Conservation (phyloP, 2,888 invertebrate genomes). For the Fabriciana adippe region DNA sequence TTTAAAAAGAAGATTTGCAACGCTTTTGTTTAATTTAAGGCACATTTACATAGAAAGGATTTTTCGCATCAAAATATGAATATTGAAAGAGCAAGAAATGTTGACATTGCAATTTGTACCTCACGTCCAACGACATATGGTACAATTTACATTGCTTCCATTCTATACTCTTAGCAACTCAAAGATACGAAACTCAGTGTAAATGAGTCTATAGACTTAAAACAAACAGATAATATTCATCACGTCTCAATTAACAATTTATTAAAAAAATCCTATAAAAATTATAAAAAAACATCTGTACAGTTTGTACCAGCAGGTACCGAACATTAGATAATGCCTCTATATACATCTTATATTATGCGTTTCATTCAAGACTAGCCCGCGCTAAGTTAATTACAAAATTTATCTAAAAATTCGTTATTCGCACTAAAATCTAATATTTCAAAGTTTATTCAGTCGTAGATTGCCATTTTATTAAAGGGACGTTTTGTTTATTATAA, state of each 20-base stretch:
- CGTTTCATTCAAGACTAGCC: slow-evolving; percentile 76
- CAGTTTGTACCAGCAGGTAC: slow-evolving; percentile 59
- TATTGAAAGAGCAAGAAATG: too few species aligned
- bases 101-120: too few species aligned
- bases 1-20: too few species aligned
- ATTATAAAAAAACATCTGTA: slow-evolving; percentile 35
- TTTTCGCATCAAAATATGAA: too few species aligned
- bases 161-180: too few species aligned
- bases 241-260: not conserved
- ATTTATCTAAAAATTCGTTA: slow-evolving; percentile 73
- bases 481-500: not conserved
- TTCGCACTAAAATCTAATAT: slow-evolving; percentile 50
- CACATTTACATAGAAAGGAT: too few species aligned
- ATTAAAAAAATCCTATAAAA: slow-evolving; percentile 24
- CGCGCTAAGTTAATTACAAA: slow-evolving; percentile 69
- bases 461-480: slow-evolving; percentile 19
- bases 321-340: slow-evolving; percentile 62
- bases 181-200: too few species aligned
- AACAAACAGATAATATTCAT: not conserved
- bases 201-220: too few species aligned
- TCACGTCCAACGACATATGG: too few species aligned
- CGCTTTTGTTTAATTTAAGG: too few species aligned
- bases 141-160: too few species aligned
- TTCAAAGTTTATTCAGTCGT: slow-evolving; percentile 24
- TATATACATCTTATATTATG: slow-evolving; percentile 62